Base-by-base conservation (phyloP, 2,113 vertebrate species). In the Plotosus lineatus region DNA sequence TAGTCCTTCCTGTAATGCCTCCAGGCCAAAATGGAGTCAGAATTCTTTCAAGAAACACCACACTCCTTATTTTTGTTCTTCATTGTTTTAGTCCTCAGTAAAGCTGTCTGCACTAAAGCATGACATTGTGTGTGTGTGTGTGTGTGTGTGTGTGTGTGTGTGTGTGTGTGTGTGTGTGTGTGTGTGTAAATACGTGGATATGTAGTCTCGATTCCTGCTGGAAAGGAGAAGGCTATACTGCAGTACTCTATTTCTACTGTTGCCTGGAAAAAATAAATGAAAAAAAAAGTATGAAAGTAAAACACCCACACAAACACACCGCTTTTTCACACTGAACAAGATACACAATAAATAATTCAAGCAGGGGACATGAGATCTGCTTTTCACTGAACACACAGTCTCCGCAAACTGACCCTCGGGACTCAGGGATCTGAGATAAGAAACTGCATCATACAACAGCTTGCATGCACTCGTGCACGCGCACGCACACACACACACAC, bases 271-370 rank as follows among this genome's bases (percentile, higher is more conserved):
- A 26, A 28, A 74, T 42, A 26, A 56, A 28, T 56, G 26, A 4
- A 33, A 38, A 82, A 77, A 4, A 46, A 46, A 46, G 23, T 68
- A 19, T 10, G 28, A 71, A 76, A 51, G 38, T 31, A 71, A 44
- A 48, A 68, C 33, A 46, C 44, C 33, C 40, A 50, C 40, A 40
- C 53, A 38, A 56, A 44, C 76, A 42, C 17, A 65, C 1, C 31
- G 28, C 58, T 72, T 78, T 75, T 83, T 83, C 81, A 80, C 74
- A 79, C 36, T 63, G 55, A 19, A 58, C 76, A 66, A 72, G 56
- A 46, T 75, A 85, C 60, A 60, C 65, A 38, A 40, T 84, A 69
- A 87, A 87, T 87, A 78, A 86, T 86, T 83, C 78, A 81, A 17
- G 58, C 77, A 66, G 53, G 31, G 55, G 63, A 83, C 68, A 83